Evolutionary conservation across 2,113 vertebrate species (phyloP).

Genomic region (Corythaixoides concolor): DNA sequence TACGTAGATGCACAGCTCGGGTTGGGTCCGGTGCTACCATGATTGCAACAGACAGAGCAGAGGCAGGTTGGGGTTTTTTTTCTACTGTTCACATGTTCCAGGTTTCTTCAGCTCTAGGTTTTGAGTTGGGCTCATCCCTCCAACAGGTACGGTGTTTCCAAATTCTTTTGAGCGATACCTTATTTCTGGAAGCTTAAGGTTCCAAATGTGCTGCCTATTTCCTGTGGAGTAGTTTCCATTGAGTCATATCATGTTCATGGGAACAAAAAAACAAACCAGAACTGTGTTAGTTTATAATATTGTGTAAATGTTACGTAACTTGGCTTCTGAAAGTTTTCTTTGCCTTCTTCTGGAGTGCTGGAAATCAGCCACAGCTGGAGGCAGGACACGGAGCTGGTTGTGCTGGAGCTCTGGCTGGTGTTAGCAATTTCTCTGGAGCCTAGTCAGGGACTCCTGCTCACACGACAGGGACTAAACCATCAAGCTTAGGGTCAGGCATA

Average conservation of each 20-base stretch:
- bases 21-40: not conserved
- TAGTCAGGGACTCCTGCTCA: not conserved
- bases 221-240: constrained; percentile 35
- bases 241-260: constrained; percentile 57
- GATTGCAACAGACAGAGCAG: not conserved
- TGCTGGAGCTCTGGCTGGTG: not conserved
- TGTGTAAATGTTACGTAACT: constrained; percentile 58
- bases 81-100: not conserved
- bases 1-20: not conserved
- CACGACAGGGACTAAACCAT: not conserved
- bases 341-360: constrained; percentile 41
- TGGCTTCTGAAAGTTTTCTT: constrained; percentile 53
- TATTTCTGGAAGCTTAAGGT: constrained; percentile 24
- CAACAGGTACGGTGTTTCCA: not conserved
- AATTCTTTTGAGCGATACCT: not conserved
- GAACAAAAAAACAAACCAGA: constrained; percentile 53
- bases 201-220: not conserved
- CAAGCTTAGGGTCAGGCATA: not conserved
- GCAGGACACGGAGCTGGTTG: not conserved
- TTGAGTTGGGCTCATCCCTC: not conserved
- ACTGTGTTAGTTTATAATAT: constrained; percentile 34
- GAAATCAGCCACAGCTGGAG: not conserved
- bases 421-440: constrained; percentile 40
- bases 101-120: not conserved
- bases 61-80: not conserved